Evolutionary conservation across 1,140 invertebrate species (phyloP).

Genomic region (Bathynomus jamesi): DNA sequence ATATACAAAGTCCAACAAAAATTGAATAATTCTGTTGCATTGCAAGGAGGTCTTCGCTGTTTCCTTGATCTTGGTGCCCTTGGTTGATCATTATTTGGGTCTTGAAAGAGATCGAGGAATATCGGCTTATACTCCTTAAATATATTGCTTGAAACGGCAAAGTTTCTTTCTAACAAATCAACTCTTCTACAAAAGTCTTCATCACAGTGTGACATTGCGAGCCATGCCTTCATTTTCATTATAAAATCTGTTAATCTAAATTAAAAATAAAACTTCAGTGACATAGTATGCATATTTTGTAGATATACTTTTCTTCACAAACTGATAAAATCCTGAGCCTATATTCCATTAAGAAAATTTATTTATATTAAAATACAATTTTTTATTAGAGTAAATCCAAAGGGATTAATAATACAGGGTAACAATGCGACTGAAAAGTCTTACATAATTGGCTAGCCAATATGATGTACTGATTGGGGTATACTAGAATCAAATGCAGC

Average conservation of each 20-base stretch:
- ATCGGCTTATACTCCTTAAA: constrained; percentile 90
- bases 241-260: constrained; percentile 89
- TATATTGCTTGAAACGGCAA: constrained; percentile 87
- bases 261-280: no score
- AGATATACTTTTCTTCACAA: no score
- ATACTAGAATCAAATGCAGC: no score
- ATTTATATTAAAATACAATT: no score
- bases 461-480: no score
- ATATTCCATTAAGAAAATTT: no score
- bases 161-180: constrained; percentile 78
- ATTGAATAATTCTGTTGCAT: constrained; percentile 31
- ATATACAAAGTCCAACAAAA: constrained; percentile 36
- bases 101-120: constrained; percentile 72
- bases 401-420: no score
- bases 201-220: constrained; percentile 82
- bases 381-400: no score
- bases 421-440: no score
- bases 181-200: constrained; percentile 77
- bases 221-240: constrained; percentile 90
- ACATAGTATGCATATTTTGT: no score
- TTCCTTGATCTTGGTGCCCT: constrained; percentile 58
- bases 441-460: no score
- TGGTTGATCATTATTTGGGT: constrained; percentile 52
- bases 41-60: constrained; percentile 51
- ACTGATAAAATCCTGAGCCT: no score